Base-by-base conservation (phyloP, 1,140 invertebrate genomes). In the Eumeta japonica region DNA sequence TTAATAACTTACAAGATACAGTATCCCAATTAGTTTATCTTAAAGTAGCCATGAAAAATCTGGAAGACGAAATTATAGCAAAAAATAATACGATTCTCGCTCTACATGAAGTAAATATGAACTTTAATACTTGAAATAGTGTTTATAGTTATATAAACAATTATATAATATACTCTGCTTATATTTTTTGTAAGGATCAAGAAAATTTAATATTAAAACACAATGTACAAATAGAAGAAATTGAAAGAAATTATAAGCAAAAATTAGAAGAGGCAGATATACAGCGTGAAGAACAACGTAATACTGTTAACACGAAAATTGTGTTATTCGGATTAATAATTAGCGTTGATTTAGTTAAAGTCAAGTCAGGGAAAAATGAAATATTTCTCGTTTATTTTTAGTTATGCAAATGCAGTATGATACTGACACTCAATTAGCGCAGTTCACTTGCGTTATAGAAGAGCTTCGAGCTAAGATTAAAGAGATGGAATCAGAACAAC, bases 11-110 rank as follows among this genome's bases (percentile, higher is more conserved):
- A 28, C 72, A 77, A 47, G 58, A 67, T 28, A 71, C 67, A 4
- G 64, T 77, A 13, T 66, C 72, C 10, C 63, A 74, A 18, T 41
- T 77, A 10, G 57, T 74, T 24, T 66, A 66, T 50, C 39, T 75
- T 4, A 77, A 73, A 56, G 53, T 62, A 28, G 71, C 75, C 28
- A 39, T 62, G 2, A 75, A 73, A 50, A 62, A 55, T 36, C 50
- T 68, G 20, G 63, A 59, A 41, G 63, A 73, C 5, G 64, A 74
- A 46, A 52, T 68, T 34, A 13, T 35, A 37, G 38, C 52, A 4
- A 72, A 62, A 44, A 61, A 73, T 29, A 43, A 41, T 7, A 46
- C 33, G 13, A 63, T 76, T 31, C 14, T 36, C 9, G 42, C 52
- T 19, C 43, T 70, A 29, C 46, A 71, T 50, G 63, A 61, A 54